Evolutionary conservation across 2,113 vertebrate genomes (phyloP), one percentile per base, ranked within the genome.

Genomic region (Ochotona princeps): DNA sequence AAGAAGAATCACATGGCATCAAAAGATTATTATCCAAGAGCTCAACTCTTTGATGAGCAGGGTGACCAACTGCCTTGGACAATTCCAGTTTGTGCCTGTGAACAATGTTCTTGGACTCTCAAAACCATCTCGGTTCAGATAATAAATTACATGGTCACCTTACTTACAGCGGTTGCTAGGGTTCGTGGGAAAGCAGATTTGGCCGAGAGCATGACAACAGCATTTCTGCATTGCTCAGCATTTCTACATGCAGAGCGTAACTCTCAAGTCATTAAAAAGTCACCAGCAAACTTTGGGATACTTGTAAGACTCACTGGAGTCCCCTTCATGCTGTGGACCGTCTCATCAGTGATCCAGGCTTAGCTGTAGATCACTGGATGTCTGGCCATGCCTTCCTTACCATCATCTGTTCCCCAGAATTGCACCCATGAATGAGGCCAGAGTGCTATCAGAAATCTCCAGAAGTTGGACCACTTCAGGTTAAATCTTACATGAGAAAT

Each of bases 401-500:
- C 38, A 73, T 51, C 70, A 67, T 38, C 92, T 94, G 63, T 87
- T 87, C 92, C 80, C 90, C 74, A 89, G 87, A 92, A 13, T 2
- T 89, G 93, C 54, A 82, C 93, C 61, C 61, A 73, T 83, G 92
- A 97, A 95, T 0, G 8, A 66, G 88, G 88, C 35, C 95, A 87
- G 91, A 2, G 82, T 18, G 74, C 60, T 35, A 75, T 92, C 44
- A 89, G 60, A 95, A 89, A 93, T 96, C 74, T 97, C 69, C 89
- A 90, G 95, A 94, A 95, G 90, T 95, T 65, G 61, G 95, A 90
- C 85, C 88, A 17, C 66, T 94, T 94, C 84, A 38, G 25, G 82
- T 92, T 82, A 72, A 95, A 70, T 54, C 82, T 60, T 74, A 97
- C 85, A 89, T 94, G 73, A 95, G 92, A 97, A 38, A 96, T 94